Percentiles rank a stretch among this genome's conserved stretches.
These are phyloP conservation scores for Sebastes wilsoni DNA, from an alignment of 2,797 vertebrate species.

Conservation along the genomic window DNA sequence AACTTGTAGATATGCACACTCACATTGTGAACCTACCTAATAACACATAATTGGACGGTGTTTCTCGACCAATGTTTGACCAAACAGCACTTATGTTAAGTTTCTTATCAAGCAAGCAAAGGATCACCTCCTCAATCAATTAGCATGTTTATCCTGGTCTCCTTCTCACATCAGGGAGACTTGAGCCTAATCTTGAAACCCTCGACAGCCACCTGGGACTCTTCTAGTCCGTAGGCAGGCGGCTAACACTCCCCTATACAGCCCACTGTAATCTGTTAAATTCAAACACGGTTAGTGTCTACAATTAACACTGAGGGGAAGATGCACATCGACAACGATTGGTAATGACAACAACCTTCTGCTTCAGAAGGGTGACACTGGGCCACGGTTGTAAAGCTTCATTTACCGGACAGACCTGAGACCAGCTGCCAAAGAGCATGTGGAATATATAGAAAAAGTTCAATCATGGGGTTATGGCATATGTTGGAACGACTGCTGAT, in stretches of 20 bases:
- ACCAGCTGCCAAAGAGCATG: background rate
- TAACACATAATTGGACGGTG: background rate
- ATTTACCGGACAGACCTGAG: background rate
- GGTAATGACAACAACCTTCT: slow-evolving; percentile 50
- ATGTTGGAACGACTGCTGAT: background rate
- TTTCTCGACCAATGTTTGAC: slow-evolving; percentile 4
- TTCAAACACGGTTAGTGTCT: slow-evolving; percentile 48
- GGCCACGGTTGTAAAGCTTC: background rate
- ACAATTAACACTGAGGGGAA: background rate
- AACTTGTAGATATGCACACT: background rate
- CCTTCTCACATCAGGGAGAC: slow-evolving; percentile 26
- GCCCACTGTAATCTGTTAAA: slow-evolving; percentile 39
- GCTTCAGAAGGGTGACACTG: background rate
- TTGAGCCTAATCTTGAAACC: slow-evolving; percentile 43
- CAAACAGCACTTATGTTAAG: slow-evolving; percentile 11
- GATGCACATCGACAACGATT: slow-evolving; percentile 28
- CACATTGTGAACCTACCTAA: background rate
- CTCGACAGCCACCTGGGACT: slow-evolving; percentile 34
- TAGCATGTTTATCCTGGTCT: slow-evolving; percentile 26
- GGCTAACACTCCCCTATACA: background rate
- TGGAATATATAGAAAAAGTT: background rate
- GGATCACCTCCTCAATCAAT: slow-evolving; percentile 17
- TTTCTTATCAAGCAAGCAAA: slow-evolving; percentile 32
- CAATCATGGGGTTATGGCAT: background rate
- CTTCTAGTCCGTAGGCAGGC: slow-evolving; percentile 10